Conservation (phyloP, 2,113 vertebrate genomes). For the Megaptera novaeangliae region DNA sequence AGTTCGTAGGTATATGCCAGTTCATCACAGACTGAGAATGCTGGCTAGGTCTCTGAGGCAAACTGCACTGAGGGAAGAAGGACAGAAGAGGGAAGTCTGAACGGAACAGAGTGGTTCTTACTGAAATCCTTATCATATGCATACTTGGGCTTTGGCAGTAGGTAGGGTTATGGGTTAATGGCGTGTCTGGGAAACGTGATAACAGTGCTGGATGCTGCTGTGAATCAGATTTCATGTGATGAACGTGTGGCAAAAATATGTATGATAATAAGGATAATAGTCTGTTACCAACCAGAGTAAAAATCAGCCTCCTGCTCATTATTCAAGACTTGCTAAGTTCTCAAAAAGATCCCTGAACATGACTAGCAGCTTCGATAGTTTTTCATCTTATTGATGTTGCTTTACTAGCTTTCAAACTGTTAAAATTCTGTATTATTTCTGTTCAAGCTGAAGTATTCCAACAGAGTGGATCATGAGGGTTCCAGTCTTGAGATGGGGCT, state of each 20-base stretch:
- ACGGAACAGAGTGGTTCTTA: not conserved
- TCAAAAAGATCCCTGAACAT: not conserved
- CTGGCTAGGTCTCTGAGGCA: not conserved
- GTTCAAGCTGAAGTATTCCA: not conserved
- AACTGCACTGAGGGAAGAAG: not conserved
- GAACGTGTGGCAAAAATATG: not conserved
- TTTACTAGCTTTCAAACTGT: constrained; percentile 2
- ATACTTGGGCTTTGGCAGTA: not conserved
- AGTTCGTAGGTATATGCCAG: not conserved
- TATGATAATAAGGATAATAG: not conserved
- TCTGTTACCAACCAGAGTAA: not conserved
- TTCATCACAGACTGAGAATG: not conserved
- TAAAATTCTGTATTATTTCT: constrained; percentile 2
- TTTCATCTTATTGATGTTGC: not conserved
- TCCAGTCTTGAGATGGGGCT: not conserved
- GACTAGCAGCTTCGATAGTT: not conserved
- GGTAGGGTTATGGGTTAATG: not conserved
- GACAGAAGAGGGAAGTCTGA: not conserved
- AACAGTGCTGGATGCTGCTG: not conserved
- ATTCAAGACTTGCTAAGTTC: not conserved
- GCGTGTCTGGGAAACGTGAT: not conserved
- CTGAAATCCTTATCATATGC: not conserved
- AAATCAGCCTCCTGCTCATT: not conserved
- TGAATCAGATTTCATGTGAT: not conserved
- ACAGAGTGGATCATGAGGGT: not conserved